Evolutionary conservation across 2,113 vertebrate species (phyloP).

Genomic region (Oncorhynchus gorbuscha): DNA sequence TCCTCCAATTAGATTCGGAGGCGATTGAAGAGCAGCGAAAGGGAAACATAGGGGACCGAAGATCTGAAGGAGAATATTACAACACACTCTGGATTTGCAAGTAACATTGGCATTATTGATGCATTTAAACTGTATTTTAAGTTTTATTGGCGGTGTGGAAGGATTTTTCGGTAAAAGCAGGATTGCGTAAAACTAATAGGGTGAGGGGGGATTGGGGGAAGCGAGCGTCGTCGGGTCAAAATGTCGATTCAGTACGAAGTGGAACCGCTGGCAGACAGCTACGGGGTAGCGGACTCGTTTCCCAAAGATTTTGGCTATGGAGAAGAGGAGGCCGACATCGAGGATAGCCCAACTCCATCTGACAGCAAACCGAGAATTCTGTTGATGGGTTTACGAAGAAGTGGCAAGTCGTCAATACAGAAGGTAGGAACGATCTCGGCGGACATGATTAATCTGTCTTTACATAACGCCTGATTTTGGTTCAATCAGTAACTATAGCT

Average conservation of each 20-base stretch:
- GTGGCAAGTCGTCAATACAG: slow-evolving; percentile 98
- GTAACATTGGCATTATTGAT: slow-evolving; percentile 39
- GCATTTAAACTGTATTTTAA: slow-evolving; percentile 9
- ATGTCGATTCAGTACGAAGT: slow-evolving; percentile 96
- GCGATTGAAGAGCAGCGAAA: slow-evolving; percentile 37
- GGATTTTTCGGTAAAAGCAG: slow-evolving; percentile 21
- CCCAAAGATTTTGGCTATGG: slow-evolving; percentile 96
- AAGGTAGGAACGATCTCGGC: slow-evolving; percentile 78
- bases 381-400: slow-evolving; percentile 93
- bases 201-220: slow-evolving; percentile 51
- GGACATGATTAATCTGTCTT: too few species aligned
- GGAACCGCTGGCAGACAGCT: slow-evolving; percentile 86
- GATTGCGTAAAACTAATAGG: slow-evolving; percentile 37
- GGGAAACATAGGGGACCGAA: slow-evolving; percentile 64
- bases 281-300: slow-evolving; percentile 88
- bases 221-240: slow-evolving; percentile 65
- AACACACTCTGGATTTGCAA: slow-evolving; percentile 50
- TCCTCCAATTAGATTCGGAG: slow-evolving; percentile 51
- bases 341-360: slow-evolving; percentile 78
- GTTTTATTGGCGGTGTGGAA: background rate
- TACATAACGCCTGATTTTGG: too few species aligned
- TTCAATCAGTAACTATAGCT: too few species aligned
- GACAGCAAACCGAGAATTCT: slow-evolving; percentile 94
- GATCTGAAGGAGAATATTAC: slow-evolving; percentile 63
- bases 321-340: slow-evolving; percentile 89